A percentile compares a stretch with the other conserved stretches of the same genome.
Evolutionary conservation across 2,113 vertebrate species (phyloP).

Genomic region (Puffinus mauretanicus): DNA sequence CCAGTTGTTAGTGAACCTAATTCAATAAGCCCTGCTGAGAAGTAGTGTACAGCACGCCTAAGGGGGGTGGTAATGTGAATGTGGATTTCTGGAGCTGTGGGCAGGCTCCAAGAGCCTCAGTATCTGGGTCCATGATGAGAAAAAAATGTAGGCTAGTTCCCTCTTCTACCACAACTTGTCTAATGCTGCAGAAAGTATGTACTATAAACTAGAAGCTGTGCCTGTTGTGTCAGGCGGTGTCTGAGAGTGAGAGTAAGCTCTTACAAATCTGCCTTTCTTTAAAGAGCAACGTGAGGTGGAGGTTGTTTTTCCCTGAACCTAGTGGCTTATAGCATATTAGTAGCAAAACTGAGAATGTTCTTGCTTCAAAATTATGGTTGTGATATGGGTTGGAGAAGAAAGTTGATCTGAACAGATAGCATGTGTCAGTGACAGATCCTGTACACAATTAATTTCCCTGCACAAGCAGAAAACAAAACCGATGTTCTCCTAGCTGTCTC

Average conservation of each 20-base stretch:
- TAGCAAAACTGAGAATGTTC: background rate
- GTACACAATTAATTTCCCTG: background rate
- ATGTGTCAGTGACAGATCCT: background rate
- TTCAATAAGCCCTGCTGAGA: background rate
- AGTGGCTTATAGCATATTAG: background rate
- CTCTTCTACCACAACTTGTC: background rate
- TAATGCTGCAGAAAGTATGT: background rate
- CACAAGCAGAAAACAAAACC: background rate
- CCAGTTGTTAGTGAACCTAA: background rate
- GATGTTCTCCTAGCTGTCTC: background rate
- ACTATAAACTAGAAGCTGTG: background rate
- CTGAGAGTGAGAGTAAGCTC: background rate
- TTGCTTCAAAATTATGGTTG: background rate
- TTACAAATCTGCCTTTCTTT: background rate
- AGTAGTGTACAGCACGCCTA: fast-evolving
- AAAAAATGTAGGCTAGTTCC: background rate
- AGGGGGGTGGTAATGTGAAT: no score
- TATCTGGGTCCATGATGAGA: background rate
- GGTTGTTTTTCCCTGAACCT: background rate
- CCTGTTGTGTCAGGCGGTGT: background rate
- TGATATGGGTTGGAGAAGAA: background rate
- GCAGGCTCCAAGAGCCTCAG: background rate
- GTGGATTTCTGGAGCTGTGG: background rate
- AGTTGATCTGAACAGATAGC: background rate
- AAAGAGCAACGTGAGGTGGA: background rate